Conservation (phyloP, 1,140 invertebrate species). For the Cepaea nemoralis region DNA sequence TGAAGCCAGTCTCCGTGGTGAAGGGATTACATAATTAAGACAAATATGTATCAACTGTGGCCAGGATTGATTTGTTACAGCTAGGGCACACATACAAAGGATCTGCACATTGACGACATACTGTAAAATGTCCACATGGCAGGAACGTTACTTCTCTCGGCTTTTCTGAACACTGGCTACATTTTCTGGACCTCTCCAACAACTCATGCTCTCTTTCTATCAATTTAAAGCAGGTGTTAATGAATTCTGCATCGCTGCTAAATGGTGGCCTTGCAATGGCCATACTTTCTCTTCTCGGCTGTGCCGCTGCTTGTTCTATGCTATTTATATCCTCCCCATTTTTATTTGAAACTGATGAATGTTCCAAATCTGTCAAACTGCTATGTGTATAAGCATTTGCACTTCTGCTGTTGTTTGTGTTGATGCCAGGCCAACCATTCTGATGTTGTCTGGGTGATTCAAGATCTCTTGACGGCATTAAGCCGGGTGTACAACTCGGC, state of each 20-base stretch:
- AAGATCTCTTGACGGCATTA: background rate
- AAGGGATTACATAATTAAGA: background rate
- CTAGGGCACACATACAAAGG: slow-evolving; percentile 7
- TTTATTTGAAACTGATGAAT: background rate
- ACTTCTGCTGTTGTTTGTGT: background rate
- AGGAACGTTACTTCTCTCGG: slow-evolving; percentile 6
- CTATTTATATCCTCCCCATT: too few species aligned
- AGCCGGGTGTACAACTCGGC: background rate
- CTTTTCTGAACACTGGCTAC: background rate
- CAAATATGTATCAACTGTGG: slow-evolving; percentile 26
- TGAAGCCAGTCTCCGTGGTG: too few species aligned
- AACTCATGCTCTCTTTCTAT: background rate
- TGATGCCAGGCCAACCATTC: background rate
- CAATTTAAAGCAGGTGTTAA: background rate
- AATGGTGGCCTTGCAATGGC: background rate
- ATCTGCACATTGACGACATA: background rate
- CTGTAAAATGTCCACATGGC: slow-evolving; percentile 11
- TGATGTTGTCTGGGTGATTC: background rate
- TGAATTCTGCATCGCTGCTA: background rate
- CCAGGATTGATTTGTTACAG: background rate
- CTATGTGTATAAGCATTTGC: background rate
- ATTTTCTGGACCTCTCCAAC: background rate
- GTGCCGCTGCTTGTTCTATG: background rate
- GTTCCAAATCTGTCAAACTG: background rate
- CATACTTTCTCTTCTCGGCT: background rate